A percentile compares a stretch with the other conserved stretches of the same genome.
phyloP scores from a whole-genome alignment of 2,888 invertebrate species.

The Andrena flavipes region DNA sequence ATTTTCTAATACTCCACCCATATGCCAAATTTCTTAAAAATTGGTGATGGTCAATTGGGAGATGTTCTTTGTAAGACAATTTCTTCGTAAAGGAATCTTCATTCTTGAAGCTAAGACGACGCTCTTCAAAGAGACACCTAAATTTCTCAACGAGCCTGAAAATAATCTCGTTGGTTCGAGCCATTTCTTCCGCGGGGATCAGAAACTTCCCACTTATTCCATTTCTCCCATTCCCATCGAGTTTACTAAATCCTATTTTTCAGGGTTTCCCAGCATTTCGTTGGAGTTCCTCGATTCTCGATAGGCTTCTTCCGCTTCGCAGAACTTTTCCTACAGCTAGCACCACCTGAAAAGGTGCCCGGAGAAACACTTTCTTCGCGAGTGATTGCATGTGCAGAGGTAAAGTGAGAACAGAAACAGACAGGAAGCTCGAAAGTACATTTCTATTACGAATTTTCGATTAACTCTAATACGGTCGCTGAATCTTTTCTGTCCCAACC shows the following conservation, averaged over 20 bases:
- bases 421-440: not conserved
- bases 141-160: slow-evolving; percentile 8
- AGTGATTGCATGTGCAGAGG: not conserved
- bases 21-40: too few relatives aligned
- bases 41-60: too few relatives aligned
- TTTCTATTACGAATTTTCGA: too few relatives aligned
- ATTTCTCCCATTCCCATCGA: slow-evolving; percentile 11
- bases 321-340: not conserved
- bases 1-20: too few relatives aligned
- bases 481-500: too few relatives aligned
- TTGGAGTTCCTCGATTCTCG: slow-evolving; percentile 29
- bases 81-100: not conserved
- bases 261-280: slow-evolving; percentile 31
- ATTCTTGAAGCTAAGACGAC: not conserved
- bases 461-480: too few relatives aligned
- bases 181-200: slow-evolving; percentile 34
- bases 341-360: not conserved
- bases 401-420: not conserved
- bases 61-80: not conserved
- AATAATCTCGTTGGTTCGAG: slow-evolving; percentile 29
- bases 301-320: slow-evolving; percentile 29
- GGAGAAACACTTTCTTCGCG: not conserved
- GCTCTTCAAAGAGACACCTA: slow-evolving; percentile 10
- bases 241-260: slow-evolving; percentile 27
- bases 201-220: slow-evolving; percentile 48